Conservation (phyloP, 2,888 invertebrate species). For the Pyrrhosoma nymphula region DNA sequence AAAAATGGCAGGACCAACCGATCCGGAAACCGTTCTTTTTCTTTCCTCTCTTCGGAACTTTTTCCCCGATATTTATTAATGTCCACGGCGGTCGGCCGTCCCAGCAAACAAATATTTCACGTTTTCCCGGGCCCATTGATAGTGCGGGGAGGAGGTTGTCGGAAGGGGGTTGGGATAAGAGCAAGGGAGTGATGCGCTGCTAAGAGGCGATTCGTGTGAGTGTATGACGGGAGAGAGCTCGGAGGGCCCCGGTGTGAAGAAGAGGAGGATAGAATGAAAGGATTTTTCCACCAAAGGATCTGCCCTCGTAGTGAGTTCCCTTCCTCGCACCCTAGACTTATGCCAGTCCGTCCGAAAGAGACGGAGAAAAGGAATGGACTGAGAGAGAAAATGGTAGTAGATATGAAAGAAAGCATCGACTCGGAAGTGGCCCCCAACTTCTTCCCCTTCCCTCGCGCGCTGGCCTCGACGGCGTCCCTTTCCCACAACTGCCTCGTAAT, state of each 20-base stretch:
- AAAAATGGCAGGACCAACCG: background rate
- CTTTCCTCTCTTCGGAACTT: background rate
- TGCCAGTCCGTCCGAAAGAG: background rate
- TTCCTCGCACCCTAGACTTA: background rate
- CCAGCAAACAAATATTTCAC: slow-evolving; percentile 24
- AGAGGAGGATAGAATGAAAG: background rate
- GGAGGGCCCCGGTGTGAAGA: too few species aligned
- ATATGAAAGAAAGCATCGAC: slow-evolving; percentile 21
- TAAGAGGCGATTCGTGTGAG: background rate
- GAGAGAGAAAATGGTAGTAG: background rate
- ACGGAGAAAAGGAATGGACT: background rate
- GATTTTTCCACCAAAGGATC: background rate
- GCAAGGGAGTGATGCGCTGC: background rate
- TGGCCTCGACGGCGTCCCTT: background rate
- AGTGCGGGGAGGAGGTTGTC: background rate
- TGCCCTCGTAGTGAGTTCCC: background rate
- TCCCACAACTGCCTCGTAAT: slow-evolving; percentile 31
- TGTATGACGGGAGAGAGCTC: background rate
- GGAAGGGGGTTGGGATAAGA: background rate
- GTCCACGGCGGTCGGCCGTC: background rate
- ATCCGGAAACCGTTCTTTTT: background rate
- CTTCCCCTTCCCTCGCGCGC: background rate
- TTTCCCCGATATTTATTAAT: slow-evolving; percentile 26
- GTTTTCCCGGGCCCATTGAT: background rate
- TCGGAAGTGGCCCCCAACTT: background rate